A percentile compares a stretch with the other conserved stretches of the same genome.
Conservation (phyloP, 2,888 invertebrate genomes). For the Xylota sylvarum region DNA sequence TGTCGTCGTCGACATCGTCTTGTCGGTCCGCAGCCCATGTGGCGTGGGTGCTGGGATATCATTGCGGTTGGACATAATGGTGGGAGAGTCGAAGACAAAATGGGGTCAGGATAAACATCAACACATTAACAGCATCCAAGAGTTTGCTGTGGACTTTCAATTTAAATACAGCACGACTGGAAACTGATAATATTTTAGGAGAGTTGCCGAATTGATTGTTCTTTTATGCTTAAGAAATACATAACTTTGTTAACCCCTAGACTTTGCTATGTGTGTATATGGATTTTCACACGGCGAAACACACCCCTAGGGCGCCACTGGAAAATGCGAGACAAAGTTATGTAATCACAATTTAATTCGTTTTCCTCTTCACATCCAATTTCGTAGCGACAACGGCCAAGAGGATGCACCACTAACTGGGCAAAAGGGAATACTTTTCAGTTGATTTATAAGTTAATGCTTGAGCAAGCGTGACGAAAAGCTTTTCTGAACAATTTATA, state of each 20-base stretch:
- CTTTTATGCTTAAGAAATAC: constrained; percentile 14
- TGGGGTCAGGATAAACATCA: constrained; percentile 60
- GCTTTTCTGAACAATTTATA: constrained; percentile 23
- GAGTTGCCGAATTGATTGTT: constrained; percentile 31
- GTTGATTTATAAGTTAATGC: constrained; percentile 67
- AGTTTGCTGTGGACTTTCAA: constrained; percentile 11
- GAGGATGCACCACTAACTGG: constrained; percentile 25
- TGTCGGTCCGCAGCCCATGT: neutral
- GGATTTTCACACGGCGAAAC: neutral
- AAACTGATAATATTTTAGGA: constrained; percentile 34
- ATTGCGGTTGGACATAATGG: constrained; percentile 52
- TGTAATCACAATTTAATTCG: constrained; percentile 56
- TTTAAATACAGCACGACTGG: constrained; percentile 25
- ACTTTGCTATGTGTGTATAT: constrained; percentile 1
- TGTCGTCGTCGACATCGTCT: constrained; percentile 5
- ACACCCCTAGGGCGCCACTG: neutral
- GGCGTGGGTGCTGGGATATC: constrained; percentile 30
- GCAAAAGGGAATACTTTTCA: constrained; percentile 50
- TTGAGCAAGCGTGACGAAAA: constrained; percentile 67
- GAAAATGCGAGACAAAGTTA: constrained; percentile 44
- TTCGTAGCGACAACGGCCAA: constrained; percentile 4
- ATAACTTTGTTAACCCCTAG: constrained; percentile 30
- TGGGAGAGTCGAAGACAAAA: constrained; percentile 26
- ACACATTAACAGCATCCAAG: constrained; percentile 51
- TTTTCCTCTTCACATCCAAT: constrained; percentile 32